Evolutionary conservation across 2,113 vertebrate genomes (phyloP), one percentile per base, ranked within the genome.

Genomic region (Columba livia): DNA sequence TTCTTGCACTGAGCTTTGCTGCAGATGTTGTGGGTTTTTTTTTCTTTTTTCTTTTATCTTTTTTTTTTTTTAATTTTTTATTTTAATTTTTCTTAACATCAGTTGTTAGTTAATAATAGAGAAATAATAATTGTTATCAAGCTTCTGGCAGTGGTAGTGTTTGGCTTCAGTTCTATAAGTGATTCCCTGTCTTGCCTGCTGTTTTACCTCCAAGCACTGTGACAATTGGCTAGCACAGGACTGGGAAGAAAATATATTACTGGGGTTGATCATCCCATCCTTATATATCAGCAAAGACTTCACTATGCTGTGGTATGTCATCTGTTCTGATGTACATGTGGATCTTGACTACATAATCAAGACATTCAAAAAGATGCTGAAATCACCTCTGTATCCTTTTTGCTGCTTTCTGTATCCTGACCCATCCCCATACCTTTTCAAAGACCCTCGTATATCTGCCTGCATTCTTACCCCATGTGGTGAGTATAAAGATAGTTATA

Each of bases 361-460:
- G 34, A 31, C 56, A 64, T 3, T 67, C 0, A 15, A 51, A 51
- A 51, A 26, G 0, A 3, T 28, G 3, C 13, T 61, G 6, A 21
- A 32, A 28, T 73, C 24, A 73, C 2, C 4, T 10, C 4, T 61
- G 21, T 54, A 34, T 65, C 17, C 3, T 48, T 75, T 36, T 32
- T 42, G 12, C 15, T 83, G 32, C 9, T 72, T 19, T 74, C 14
- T 77, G 3, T 70, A 5, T 32, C 47, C 32, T 34, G 60, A 56
- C 5, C 31, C 9, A 38, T 23, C 1, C 5, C 11, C 5, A 7
- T 3, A 25, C 2, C 0, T 51, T 32, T 79, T 12, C 77, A 21
- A 61, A 83, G 26, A 21, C 21, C 6, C 51, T 64, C 19, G 14
- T 56, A 32, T 1, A 3, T 25, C 66, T 81, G 9, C 10, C 31